These are phyloP conservation scores for Rhynchomys soricoides DNA, from an alignment of 2,113 vertebrate genomes.

Conservation along the genomic window DNA sequence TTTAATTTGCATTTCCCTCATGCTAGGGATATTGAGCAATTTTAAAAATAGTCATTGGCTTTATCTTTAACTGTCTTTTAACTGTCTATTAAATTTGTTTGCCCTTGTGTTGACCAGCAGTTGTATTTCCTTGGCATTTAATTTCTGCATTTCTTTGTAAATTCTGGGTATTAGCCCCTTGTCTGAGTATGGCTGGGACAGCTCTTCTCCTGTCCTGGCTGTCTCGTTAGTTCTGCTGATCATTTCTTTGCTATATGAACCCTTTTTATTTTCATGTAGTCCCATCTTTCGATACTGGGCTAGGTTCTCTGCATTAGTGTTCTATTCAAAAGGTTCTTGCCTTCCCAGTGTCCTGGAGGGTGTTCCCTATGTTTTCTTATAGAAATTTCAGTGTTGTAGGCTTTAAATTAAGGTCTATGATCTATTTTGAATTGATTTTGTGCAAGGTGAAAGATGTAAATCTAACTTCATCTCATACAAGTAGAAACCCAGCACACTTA, in stretches of 20 bases:
- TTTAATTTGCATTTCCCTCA: not conserved
- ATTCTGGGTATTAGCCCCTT: not conserved
- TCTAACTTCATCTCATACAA: not conserved
- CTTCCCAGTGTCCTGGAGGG: not conserved
- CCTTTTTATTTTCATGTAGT: not conserved
- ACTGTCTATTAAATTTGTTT: not conserved
- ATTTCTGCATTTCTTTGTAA: not conserved
- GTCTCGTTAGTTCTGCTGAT: not conserved
- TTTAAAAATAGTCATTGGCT: not conserved
- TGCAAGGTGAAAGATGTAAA: not conserved
- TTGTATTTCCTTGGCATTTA: not conserved
- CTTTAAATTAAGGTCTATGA: not conserved
- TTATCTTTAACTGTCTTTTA: not conserved
- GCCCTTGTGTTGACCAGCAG: not conserved
- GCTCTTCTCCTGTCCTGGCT: not conserved
- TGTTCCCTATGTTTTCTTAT: not conserved
- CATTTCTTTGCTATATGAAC: not conserved
- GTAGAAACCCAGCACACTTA: not conserved
- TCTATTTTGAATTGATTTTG: not conserved
- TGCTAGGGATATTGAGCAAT: not conserved
- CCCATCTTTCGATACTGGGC: not conserved
- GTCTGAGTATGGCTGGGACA: not conserved
- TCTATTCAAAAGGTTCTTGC: not conserved
- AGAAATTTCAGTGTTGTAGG: not conserved
- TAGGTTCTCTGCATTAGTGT: not conserved